A percentile compares a stretch with the other conserved stretches of the same genome.
Evolutionary conservation across 2,888 invertebrate genomes (phyloP).

Genomic region (Campoletis raptor): DNA sequence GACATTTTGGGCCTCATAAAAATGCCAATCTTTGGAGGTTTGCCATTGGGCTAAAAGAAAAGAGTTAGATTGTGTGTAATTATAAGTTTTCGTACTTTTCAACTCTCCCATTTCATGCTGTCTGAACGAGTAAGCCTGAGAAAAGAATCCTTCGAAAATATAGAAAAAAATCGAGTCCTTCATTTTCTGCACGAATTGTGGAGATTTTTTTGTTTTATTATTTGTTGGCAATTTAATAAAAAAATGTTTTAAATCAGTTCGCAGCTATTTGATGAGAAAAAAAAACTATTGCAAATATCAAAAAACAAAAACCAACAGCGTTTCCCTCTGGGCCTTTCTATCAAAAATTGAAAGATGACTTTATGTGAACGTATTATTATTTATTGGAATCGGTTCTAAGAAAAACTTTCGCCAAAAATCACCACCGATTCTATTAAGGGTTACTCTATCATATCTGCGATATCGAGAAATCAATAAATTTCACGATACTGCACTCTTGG

Average conservation of each 20-base stretch:
- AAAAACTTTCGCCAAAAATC: neutral
- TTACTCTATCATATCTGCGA: neutral
- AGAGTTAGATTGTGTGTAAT: neutral
- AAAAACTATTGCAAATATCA: neutral
- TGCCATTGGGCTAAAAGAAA: neutral
- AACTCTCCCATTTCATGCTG: neutral
- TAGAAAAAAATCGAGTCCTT: neutral
- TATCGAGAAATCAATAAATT: constrained; percentile 30
- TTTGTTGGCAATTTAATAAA: neutral
- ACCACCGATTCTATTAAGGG: constrained; percentile 3
- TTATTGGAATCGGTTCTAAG: neutral
- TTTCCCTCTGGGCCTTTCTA: neutral
- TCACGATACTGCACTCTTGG: constrained; percentile 36
- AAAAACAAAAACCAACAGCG: neutral
- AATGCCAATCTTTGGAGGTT: neutral
- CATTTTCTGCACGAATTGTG: neutral
- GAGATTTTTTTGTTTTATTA: neutral
- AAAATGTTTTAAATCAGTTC: neutral
- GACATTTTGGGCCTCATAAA: constrained; percentile 39
- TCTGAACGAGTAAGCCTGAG: neutral
- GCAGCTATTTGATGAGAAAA: neutral
- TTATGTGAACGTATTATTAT: neutral
- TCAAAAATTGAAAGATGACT: neutral
- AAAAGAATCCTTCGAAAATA: neutral
- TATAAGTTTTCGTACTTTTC: neutral